These are phyloP conservation scores for Tortricodes alternella DNA, from an alignment of 2,888 invertebrate species.

Conservation along the genomic window DNA sequence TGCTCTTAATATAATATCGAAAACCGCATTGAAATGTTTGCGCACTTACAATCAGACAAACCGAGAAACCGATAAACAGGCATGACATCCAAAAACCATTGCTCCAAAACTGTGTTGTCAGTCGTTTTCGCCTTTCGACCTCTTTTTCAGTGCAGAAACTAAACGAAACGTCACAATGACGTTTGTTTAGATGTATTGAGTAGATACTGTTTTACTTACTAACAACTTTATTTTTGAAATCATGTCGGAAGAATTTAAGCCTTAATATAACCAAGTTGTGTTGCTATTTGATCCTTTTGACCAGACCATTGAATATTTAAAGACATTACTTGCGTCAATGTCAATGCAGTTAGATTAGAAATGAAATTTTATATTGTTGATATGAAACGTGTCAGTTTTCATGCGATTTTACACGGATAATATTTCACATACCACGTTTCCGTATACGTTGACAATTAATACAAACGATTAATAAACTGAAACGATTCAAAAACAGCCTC, in stretches of 20 bases:
- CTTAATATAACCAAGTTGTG: rapidly evolving
- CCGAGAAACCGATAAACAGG: neutral
- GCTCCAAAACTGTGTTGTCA: neutral
- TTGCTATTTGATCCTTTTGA: neutral
- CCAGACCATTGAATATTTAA: neutral
- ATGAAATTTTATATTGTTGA: slow-evolving; percentile 23
- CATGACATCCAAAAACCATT: too few relatives aligned
- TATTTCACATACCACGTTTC: slow-evolving; percentile 16
- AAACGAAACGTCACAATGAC: slow-evolving; percentile 26
- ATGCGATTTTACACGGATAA: slow-evolving; percentile 11
- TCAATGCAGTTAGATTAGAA: slow-evolving; percentile 15
- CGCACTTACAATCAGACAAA: too few relatives aligned
- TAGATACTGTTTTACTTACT: neutral
- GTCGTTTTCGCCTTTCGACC: neutral
- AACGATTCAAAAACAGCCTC: neutral
- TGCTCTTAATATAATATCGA: too few relatives aligned
- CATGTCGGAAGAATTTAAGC: neutral
- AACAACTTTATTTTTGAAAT: too few relatives aligned
- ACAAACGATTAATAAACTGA: neutral
- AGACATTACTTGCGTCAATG: neutral
- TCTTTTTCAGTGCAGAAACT: slow-evolving; percentile 8
- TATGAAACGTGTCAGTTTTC: slow-evolving; percentile 24
- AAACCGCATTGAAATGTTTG: too few relatives aligned
- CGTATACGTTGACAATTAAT: neutral
- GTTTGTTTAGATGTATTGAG: neutral